Evolutionary conservation across 1,140 invertebrate genomes (phyloP).

Genomic region (Pseudomyrmex pallidus): DNA sequence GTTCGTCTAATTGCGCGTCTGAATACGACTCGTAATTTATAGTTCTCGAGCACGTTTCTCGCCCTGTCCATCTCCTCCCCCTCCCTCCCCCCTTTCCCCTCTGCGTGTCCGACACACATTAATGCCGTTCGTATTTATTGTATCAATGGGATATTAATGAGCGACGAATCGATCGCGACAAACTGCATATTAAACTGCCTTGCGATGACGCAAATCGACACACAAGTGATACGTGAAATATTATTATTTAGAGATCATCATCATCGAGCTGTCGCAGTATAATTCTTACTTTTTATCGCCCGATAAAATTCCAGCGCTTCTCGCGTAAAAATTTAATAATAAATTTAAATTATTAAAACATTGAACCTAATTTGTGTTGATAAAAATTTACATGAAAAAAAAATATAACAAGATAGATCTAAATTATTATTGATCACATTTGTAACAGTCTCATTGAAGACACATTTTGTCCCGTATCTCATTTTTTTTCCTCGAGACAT

Average conservation of each 20-base stretch:
- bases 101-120: neutral
- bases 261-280: neutral
- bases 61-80: too few species aligned
- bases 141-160: slow-evolving; percentile 60
- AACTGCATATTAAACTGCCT: slow-evolving; percentile 10
- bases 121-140: slow-evolving; percentile 52
- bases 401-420: too few species aligned
- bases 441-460: too few species aligned
- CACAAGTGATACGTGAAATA: neutral
- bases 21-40: slow-evolving; percentile 12
- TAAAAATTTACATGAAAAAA: too few species aligned
- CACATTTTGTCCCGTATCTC: too few species aligned
- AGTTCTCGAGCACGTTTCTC: neutral
- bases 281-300: slow-evolving; percentile 2
- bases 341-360: slow-evolving; percentile 19
- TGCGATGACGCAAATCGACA: slow-evolving; percentile 5
- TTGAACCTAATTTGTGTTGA: neutral
- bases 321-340: slow-evolving; percentile 9
- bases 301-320: neutral
- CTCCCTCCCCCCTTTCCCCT: too few species aligned
- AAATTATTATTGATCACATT: too few species aligned
- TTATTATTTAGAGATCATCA: slow-evolving; percentile 45
- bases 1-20: slow-evolving; percentile 8
- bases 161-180: slow-evolving; percentile 17
- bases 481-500: too few species aligned